Evolutionary conservation across 2,888 invertebrate species (phyloP), one percentile per base, ranked within the genome.

Genomic region (Drosophila gaucha): DNA sequence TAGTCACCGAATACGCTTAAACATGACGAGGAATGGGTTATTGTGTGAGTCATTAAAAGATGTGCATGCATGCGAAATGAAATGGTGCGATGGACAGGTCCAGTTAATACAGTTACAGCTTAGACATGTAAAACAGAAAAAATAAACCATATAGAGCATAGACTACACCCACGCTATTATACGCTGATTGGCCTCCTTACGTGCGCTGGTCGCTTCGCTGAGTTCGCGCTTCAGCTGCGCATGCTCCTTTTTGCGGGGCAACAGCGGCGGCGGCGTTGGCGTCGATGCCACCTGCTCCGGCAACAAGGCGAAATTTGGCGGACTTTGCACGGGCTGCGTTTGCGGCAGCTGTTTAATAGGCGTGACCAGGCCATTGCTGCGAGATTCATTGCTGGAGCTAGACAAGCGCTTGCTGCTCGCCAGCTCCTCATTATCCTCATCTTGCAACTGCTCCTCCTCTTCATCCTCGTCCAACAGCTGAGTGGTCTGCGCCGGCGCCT

Each of bases 131-230:
- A n/a, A 54, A 24, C 22, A 43, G 28, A 36, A 30, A 22, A 52
- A 59, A 39, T 65, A 35, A 73, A 58, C 57, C 65, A 72, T 69
- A 69, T 67, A 83, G 80, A 80, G 74, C 74, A 78, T 78, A 80
- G 82, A 87, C 90, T 90, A 91, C 89, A 91, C 91, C 91, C 91
- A 92, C 92, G 91, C 91, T 84, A 91, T 91, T 79, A 92, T 91
- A 87, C 91, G 90, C 80, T 90, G 90, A 80, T 92, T 92, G 52
- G 91, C 91, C 76, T 91, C 89, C 78, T 91, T 91, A 76, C 90
- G 90, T 70, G 90, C 90, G 57, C 90, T 90, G 55, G 90, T 80
- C 54, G 92, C 91, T 74, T 91, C 91, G 43, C 89, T 89, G 8
- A 91, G 82, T 67, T 92, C 92, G 63, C 90, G 82, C 51, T 90